phyloP scores from a whole-genome alignment of 37 sponge, comb jelly and placozoan species.

The Oopsacas minuta region DNA sequence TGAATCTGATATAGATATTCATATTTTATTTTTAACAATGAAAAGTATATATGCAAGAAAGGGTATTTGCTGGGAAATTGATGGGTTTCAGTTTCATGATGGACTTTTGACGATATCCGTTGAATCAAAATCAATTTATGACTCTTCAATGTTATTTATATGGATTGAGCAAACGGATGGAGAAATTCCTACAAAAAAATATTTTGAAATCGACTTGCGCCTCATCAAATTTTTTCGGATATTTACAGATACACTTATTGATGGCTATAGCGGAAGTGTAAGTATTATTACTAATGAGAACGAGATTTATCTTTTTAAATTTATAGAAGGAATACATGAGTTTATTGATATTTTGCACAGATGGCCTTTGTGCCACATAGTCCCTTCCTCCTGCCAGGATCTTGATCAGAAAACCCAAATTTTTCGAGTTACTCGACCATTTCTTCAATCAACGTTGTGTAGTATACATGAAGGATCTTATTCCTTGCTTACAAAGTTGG shows the following conservation, averaged over 20 bases:
- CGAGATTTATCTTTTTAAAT: neutral
- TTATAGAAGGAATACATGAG: neutral
- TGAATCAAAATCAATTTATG: neutral
- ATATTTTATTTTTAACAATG: too few relatives aligned
- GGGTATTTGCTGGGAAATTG: neutral
- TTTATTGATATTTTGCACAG: neutral
- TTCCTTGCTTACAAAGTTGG: neutral
- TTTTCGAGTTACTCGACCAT: neutral
- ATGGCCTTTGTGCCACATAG: neutral
- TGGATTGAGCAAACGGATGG: neutral
- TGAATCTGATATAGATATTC: too few relatives aligned
- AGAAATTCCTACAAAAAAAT: neutral
- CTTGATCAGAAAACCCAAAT: too few relatives aligned
- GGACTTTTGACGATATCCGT: neutral
- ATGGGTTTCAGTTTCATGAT: neutral
- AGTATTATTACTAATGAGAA: neutral
- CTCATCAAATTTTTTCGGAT: neutral
- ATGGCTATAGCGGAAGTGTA: neutral
- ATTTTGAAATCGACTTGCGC: neutral
- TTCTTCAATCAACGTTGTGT: neutral
- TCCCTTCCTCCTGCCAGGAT: neutral
- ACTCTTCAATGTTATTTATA: neutral
- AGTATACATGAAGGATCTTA: neutral
- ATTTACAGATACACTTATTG: neutral
- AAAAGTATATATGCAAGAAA: neutral